Base-by-base conservation (phyloP, 2,113 vertebrate species). In the Donacobius atricapilla region DNA sequence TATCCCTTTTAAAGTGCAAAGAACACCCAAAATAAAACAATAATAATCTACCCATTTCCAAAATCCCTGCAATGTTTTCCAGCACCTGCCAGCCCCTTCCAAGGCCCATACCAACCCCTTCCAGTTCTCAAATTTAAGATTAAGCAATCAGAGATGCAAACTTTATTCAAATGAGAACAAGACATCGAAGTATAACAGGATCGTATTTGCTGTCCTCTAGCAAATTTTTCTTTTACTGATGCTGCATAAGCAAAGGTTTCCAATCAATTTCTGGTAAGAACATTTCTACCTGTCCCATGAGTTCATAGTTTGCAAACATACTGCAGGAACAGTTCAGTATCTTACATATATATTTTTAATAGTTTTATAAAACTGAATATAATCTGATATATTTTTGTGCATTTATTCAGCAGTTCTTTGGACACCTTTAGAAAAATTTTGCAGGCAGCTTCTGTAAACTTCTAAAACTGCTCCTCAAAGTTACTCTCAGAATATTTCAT, bases 91-190 rank as follows among this genome's bases (percentile, higher is more conserved):
- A 4, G 15, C 53, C n/a, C 16, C 30, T 68, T 39, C 22, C 42
- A 45, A 1, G 13, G 47, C 6, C 31, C 5, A 16, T 4, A 57
- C 2, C 16, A 93, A 70, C 2, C 2, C 11, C 2, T 5, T 57
- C 3, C 42, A 87, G n/a, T 39, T 35, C 37, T 57, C 20, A 25
- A 11, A 65, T 30, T 33, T 73, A 37, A 81, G 33, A 76, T 22
- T 17, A 77, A 25, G 22, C 13, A 72, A 72, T 35, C 11, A 84
- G 21, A 81, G 17, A 37, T 25, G 44, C 8, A 89, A 78, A 82
- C 10, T 58, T 65, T 7, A 83, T 45, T 40, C 23, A 83, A 57
- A 83, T 19, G 6, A 64, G 20, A 89, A 60, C 3, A 76, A n/a
- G 2, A 48, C 1, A 2, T 40, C 53, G 64, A 8, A 13, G 13